These are phyloP conservation scores for Saguinus imperator DNA, from an alignment of 2,113 vertebrate species.

Conservation along the genomic window DNA sequence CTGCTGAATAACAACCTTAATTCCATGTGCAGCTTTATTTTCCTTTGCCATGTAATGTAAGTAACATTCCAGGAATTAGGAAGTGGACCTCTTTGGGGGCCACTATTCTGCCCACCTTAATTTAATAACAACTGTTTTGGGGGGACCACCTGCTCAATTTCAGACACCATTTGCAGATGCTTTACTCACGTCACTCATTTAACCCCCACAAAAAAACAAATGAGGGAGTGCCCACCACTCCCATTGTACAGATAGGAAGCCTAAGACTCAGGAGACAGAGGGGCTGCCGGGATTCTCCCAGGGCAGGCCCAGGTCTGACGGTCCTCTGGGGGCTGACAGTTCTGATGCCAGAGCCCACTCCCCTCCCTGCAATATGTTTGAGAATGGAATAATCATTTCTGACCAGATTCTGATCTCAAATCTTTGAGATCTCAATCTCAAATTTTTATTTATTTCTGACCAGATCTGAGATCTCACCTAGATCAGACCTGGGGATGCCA, in stretches of 20 bases:
- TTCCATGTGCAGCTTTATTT: not conserved
- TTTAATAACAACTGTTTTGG: too few relatives aligned
- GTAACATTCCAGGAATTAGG: not conserved
- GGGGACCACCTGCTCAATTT: too few relatives aligned
- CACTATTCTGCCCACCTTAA: not conserved
- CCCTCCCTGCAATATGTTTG: not conserved
- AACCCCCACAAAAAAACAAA: too few relatives aligned
- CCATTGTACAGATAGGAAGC: not conserved
- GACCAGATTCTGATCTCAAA: too few relatives aligned
- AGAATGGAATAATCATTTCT: not conserved
- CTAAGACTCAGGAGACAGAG: not conserved
- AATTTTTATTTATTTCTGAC: not conserved
- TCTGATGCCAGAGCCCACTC: not conserved
- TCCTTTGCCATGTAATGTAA: fast-evolving
- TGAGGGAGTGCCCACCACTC: not conserved
- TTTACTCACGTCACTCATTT: not conserved
- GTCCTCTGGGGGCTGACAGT: not conserved
- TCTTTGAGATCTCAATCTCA: not conserved
- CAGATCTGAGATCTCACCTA: not conserved
- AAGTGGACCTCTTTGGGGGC: too few relatives aligned
- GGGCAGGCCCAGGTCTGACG: not conserved
- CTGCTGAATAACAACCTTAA: not conserved
- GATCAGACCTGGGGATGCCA: not conserved
- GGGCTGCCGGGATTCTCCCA: not conserved
- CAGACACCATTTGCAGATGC: too few relatives aligned